Evolutionary conservation across 2,888 invertebrate genomes (phyloP), one percentile per base, ranked within the genome.

Genomic region (Apotomis turbidana): DNA sequence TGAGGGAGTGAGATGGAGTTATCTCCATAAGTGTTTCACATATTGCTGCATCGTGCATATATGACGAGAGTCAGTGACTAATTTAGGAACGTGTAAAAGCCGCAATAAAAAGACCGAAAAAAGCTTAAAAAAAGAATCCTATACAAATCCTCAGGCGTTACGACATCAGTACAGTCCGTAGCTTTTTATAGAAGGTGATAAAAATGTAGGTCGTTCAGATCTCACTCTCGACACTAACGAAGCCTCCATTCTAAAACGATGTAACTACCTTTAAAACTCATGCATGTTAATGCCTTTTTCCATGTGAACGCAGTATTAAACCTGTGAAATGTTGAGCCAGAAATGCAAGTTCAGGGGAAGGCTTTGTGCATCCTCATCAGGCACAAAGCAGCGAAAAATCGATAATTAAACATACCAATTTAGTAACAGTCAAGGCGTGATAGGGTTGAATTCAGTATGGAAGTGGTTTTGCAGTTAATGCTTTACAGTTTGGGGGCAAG

Each of bases 271-370:
- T 44, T 15, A 4, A 55, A n/a, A 27, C 4, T 27, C 27, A 13
- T 8, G 36, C 36, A 55, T 0, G 12, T 46, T 57, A 55, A 27
- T 55, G 6, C 27, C 6, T 46, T 66, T 57, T 49, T 9, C 49
- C 9, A 9, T 8, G 27, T n/a, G 57, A 66, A 27, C n/a, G 27
- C 54, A 12, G 44, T 27, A 46, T 46, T 66, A 66, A 57, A 66
- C 66, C 66, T 66, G 66, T 66, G 66, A 66, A 66, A 66, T 66
- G 66, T 66, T 55, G 46, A 66, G 66, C 64, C 27, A 58, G 58
- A 66, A 66, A 66, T 55, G 66, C 66, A 55, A 44, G 58, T 58
- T 58, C 58, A 58, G 58, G 12, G 5, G 57, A 58, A 46, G 46
- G 57, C 64, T 66, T 57, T 66, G 66, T 66, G 66, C 44, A 66